These are phyloP conservation scores for Trilocha varians DNA, from an alignment of 2,888 invertebrate species.

Conservation along the genomic window DNA sequence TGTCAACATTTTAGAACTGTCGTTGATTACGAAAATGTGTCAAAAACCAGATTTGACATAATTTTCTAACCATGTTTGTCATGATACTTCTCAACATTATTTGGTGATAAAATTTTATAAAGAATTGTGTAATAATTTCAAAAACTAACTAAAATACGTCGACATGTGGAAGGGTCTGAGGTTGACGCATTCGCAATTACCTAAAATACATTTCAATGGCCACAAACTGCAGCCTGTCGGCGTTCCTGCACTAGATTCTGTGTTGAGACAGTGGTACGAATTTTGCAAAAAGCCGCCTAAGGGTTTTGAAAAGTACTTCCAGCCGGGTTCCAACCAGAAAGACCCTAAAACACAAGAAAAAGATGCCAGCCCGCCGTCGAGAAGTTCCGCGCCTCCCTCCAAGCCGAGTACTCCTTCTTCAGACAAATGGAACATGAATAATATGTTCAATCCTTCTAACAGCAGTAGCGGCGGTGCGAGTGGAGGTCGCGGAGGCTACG, in stretches of 20 bases:
- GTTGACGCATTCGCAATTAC: slow-evolving; percentile 61
- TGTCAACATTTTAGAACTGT: neutral
- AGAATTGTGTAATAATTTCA: slow-evolving; percentile 49
- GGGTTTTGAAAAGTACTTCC: slow-evolving; percentile 95
- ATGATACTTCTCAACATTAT: slow-evolving; percentile 38
- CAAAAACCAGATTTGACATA: slow-evolving; percentile 25
- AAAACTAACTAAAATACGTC: slow-evolving; percentile 28
- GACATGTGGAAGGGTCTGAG: slow-evolving; percentile 67
- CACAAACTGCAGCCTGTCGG: slow-evolving; percentile 59
- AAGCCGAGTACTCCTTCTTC: slow-evolving; percentile 43
- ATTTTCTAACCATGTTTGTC: slow-evolving; percentile 66
- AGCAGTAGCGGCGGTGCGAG: slow-evolving; percentile 62
- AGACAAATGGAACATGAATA: slow-evolving; percentile 76
- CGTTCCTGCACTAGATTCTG: slow-evolving; percentile 70
- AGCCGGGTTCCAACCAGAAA: slow-evolving; percentile 73
- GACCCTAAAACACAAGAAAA: slow-evolving; percentile 48
- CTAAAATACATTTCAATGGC: slow-evolving; percentile 58
- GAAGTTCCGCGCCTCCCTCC: slow-evolving; percentile 47
- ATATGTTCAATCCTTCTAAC: slow-evolving; percentile 67
- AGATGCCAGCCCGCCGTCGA: slow-evolving; percentile 51
- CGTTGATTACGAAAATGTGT: neutral
- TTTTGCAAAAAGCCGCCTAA: slow-evolving; percentile 89
- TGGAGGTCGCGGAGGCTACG: slow-evolving; percentile 77
- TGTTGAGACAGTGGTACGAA: slow-evolving; percentile 75
- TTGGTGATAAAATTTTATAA: slow-evolving; percentile 45